Percentiles rank a stretch among this genome's conserved stretches.
These are phyloP conservation scores for Watersipora subatra DNA, from an alignment of 1,140 invertebrate genomes.

Conservation along the genomic window DNA sequence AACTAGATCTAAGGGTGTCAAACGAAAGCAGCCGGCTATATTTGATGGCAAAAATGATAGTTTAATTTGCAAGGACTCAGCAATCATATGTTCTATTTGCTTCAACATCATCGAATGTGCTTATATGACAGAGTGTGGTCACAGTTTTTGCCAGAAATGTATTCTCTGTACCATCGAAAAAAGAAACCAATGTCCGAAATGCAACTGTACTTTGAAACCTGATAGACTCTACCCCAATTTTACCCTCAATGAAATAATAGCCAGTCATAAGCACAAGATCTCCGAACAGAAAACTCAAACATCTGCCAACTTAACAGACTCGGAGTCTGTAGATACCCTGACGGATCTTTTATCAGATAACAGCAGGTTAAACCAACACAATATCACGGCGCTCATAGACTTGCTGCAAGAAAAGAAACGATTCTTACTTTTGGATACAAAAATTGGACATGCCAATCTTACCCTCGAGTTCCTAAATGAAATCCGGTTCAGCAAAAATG, in stretches of 20 bases:
- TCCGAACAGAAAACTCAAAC: neutral
- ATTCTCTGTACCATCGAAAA: neutral
- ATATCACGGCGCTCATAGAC: constrained; percentile 68
- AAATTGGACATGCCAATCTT: constrained; percentile 59
- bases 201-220: neutral
- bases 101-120: neutral
- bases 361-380: constrained; percentile 52
- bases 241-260: neutral
- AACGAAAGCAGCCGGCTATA: neutral
- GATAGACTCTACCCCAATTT: neutral
- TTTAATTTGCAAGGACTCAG: neutral
- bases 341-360: constrained; percentile 12
- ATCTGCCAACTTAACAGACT: neutral
- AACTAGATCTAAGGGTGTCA: neutral
- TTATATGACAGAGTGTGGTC: constrained; percentile 1
- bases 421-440: constrained; percentile 47
- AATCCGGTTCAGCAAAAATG: constrained; percentile 58
- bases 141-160: constrained; percentile 1
- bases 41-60: neutral
- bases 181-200: neutral
- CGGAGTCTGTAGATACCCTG: neutral
- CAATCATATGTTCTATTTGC: neutral
- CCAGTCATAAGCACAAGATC: neutral
- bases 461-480: constrained; percentile 71
- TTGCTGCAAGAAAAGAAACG: constrained; percentile 63